Conservation (phyloP, 1,140 invertebrate species). For the Micrasema longulum region DNA sequence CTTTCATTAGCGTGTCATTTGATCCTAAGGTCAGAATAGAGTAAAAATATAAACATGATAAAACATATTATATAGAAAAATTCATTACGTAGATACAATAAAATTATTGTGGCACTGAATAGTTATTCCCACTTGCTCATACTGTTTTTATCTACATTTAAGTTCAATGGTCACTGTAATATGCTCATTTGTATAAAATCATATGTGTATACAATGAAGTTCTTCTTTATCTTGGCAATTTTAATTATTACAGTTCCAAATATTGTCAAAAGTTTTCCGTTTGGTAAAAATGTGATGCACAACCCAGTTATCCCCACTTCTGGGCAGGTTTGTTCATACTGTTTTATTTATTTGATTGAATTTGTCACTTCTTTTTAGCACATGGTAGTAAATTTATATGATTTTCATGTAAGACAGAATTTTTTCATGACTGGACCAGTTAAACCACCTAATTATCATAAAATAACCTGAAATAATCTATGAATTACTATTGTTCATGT, state of each 20-base stretch:
- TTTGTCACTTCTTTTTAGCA: neutral
- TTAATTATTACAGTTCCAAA: conserved; percentile 33
- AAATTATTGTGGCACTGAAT: neutral
- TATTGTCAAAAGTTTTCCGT: conserved; percentile 43
- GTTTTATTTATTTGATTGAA: too few species aligned
- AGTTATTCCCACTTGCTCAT: conserved; percentile 3
- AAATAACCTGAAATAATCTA: too few species aligned
- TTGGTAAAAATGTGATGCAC: conserved; percentile 37
- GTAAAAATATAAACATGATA: too few species aligned
- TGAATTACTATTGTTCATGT: too few species aligned
- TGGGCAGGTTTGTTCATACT: conserved; percentile 44
- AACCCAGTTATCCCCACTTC: conserved; percentile 39
- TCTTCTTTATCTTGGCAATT: conserved; percentile 36
- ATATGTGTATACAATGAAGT: conserved; percentile 38
- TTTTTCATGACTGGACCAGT: too few species aligned
- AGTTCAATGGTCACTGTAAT: conserved; percentile 45
- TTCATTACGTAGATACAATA: too few species aligned
- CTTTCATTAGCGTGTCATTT: neutral
- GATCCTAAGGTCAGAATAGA: conserved; percentile 24
- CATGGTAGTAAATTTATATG: neutral
- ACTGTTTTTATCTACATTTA: conserved; percentile 24
- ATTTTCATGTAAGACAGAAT: too few species aligned
- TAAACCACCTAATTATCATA: too few species aligned
- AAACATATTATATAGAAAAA: conserved; percentile 1
- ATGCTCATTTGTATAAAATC: conserved; percentile 23